Evolutionary conservation across 2,797 vertebrate genomes (phyloP), one percentile per base, ranked within the genome.

Genomic region (Triplophysa bombifrons): DNA sequence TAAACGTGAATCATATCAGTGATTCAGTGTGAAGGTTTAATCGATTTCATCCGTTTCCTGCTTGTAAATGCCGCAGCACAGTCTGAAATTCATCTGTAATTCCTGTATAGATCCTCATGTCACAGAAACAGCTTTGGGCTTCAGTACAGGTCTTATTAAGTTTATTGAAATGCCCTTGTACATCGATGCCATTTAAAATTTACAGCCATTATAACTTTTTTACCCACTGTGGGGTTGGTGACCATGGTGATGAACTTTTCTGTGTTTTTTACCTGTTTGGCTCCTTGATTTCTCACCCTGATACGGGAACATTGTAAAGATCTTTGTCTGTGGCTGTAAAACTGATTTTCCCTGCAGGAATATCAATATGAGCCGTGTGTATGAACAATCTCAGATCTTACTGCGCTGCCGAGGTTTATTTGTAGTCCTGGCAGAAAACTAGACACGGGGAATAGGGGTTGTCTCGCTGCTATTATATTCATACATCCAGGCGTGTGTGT

Each of bases 311-410:
- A 12, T n/a, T 70, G 27, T 63, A 78, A 61, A 61, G 76, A 63
- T 78, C 56, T 63, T 67, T 70, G 16, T 78, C 55, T 70, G 76
- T 61, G 51, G 11, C 66, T 61, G 25, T 44, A 61, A 63, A 78
- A 78, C 4, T 0, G 41, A 69, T 60, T 76, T 68, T 48, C 25
- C 65, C 65, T 50, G 55, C n/a, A 34, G 65, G 66, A 77, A 78
- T 63, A 58, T 53, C 56, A 51, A 78, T 25, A 53, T 12, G 30
- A 78, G n/a, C 14, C 60, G 9, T 7, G 27, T 17, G 13, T 69
- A 50, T 19, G 48, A 44, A 48, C 17, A 70, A 38, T 22, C 38
- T 69, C 75, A 61, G 53, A 69, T 78, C 27, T 3, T 70, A n/a
- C 66, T 70, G 61, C n/a, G 3, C 48, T 14, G n/a, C 48, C 30